Base-by-base conservation (phyloP, 1,140 invertebrate species). In the Helicorthomorpha holstii region DNA sequence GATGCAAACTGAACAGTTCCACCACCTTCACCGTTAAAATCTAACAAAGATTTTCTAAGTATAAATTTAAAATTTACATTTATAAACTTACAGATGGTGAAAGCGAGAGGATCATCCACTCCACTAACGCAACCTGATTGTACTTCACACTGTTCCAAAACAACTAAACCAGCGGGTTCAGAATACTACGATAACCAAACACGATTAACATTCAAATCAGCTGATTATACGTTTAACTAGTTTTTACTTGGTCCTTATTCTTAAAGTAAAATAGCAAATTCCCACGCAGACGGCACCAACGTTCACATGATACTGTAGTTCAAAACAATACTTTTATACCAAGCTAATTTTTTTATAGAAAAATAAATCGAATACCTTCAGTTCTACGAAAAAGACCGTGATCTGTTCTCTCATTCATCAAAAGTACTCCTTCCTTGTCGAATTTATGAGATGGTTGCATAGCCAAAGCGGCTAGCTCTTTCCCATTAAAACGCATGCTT, bases 191-290 rank as follows among this genome's bases (percentile, higher is more conserved):
- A 57, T 10, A 46, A 22, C 4, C 19, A 22, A 22, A 25, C 21
- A 10, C 19, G 19, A 25, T 10, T 7, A 46, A 46, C 4, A 10
- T 22, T 4, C 44, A 46, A 10, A 46, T 34, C 29, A 34, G 16
- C 16, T 34, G 16, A 7, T 7, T 34, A 34, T 34, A 34, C 29
- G 16, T 7, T 34, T 7, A 7, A 34, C 7, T 34, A 16, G 19
- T 22, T 7, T 63, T 66, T 60, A 67, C 65, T 23, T 82, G 81
- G 66, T 94, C 87, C 56, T 81, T 77, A 25, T 81, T 83, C 68
- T 93, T 93, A 65, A 93, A 82, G 69, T 93, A 95, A 73, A 97
- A 95, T 47, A 97, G 69, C 2, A 95, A 69, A 71, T 95, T 95
- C 50, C 91, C 91, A 61, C 85, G 76, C 21, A 96, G 73, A 53